Evolutionary conservation across 1,140 invertebrate genomes (phyloP).

Genomic region (Druon quercuslanigerum): DNA sequence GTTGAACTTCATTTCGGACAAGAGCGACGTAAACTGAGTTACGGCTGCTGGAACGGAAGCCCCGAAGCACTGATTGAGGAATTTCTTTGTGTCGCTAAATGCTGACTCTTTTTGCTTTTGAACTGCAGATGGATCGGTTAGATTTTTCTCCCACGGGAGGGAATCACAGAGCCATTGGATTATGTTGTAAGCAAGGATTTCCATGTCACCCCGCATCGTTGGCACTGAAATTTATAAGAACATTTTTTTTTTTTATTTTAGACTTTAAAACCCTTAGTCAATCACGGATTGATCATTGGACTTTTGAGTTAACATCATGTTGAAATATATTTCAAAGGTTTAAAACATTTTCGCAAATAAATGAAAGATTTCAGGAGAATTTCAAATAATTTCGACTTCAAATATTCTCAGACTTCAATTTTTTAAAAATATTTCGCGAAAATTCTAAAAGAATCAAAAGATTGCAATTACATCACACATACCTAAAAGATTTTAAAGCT

Average conservation of each 20-base stretch:
- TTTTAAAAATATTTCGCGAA: too few relatives aligned
- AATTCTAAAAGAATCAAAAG: too few relatives aligned
- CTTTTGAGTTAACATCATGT: too few relatives aligned
- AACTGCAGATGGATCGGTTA: conserved; percentile 80
- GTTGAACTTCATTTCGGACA: conserved; percentile 62
- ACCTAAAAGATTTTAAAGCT: too few relatives aligned
- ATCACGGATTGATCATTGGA: background rate
- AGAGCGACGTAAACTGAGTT: conserved; percentile 58
- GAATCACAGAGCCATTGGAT: conserved; percentile 90
- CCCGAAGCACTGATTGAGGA: conserved; percentile 80
- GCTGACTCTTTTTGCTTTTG: conserved; percentile 85
- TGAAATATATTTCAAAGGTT: background rate
- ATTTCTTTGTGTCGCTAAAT: conserved; percentile 78
- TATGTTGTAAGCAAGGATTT: conserved; percentile 94
- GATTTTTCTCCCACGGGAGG: conserved; percentile 88
- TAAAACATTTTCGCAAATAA: too few relatives aligned
- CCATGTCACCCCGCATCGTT: conserved; percentile 91
- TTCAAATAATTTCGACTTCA: too few relatives aligned
- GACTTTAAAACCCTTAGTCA: background rate
- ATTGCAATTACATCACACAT: too few relatives aligned
- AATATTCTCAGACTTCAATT: too few relatives aligned
- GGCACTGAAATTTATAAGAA: conserved; percentile 77
- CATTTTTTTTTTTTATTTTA: background rate
- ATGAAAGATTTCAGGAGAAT: too few relatives aligned
- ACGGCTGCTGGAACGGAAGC: conserved; percentile 71